phyloP scores from a whole-genome alignment of 37 sponge, comb jelly and placozoan species.

The Dysidea cf. avara region DNA sequence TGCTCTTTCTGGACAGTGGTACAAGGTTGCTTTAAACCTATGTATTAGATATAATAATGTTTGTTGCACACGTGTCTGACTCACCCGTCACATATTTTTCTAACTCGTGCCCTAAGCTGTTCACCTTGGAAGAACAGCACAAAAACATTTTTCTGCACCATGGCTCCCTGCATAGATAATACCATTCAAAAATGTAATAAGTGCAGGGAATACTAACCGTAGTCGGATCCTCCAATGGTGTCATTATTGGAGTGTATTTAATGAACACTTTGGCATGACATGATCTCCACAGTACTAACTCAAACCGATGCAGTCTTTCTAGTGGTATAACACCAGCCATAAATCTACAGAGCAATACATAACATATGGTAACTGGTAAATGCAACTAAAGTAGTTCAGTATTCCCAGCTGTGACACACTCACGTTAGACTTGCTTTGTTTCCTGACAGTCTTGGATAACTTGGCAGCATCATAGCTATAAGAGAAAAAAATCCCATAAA shows the following conservation, averaged over 20 bases:
- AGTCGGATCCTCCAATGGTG: conserved; percentile 68
- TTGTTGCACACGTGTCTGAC: too few species aligned
- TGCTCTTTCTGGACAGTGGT: conserved; percentile 70
- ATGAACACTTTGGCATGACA: conserved; percentile 82
- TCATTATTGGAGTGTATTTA: conserved; percentile 60
- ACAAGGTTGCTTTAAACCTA: conserved; percentile 74
- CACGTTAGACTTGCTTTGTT: too few species aligned
- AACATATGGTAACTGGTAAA: too few species aligned
- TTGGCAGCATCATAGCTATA: too few species aligned
- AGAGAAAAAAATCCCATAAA: too few species aligned
- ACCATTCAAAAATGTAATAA: not conserved
- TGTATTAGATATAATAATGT: not conserved
- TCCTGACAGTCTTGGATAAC: too few species aligned
- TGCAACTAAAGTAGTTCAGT: too few species aligned
- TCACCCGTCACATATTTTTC: conserved; percentile 91
- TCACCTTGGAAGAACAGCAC: conserved; percentile 90
- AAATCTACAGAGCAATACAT: conserved; percentile 38
- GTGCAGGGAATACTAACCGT: conserved; percentile 31
- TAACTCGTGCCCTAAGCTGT: conserved; percentile 75
- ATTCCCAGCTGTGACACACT: too few species aligned
- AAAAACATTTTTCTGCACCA: conserved; percentile 72
- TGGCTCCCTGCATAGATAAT: conserved; percentile 48
- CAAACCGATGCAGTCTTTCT: conserved; percentile 70
- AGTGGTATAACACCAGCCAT: conserved; percentile 78
- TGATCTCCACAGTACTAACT: conserved; percentile 84